A percentile compares a stretch with the other conserved stretches of the same genome.
Conservation (phyloP, 2,113 vertebrate species). For the Acrocephalus kingi region DNA sequence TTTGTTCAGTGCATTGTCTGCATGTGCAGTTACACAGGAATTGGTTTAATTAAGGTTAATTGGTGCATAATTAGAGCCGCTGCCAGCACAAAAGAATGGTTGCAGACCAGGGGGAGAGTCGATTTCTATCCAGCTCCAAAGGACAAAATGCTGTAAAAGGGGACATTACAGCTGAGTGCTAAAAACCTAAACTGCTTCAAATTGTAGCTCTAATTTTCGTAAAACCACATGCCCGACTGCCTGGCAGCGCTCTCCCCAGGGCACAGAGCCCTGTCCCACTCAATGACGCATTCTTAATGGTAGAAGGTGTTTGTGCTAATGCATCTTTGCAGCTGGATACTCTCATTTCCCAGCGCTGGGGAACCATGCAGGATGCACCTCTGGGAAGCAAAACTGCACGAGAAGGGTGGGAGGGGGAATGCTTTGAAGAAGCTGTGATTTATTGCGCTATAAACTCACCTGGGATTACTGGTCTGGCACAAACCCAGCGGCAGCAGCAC, state of each 20-base stretch:
- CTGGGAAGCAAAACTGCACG: not conserved
- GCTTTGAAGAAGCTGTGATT: not conserved
- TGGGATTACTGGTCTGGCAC: not conserved
- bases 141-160: constrained; percentile 9
- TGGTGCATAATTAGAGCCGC: constrained; percentile 66
- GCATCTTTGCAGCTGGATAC: not conserved
- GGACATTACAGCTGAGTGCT: not conserved
- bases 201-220: not conserved
- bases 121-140: constrained; percentile 27
- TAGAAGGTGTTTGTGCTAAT: not conserved
- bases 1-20: constrained; percentile 72
- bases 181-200: not conserved
- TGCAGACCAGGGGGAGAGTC: constrained; percentile 35
- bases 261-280: not conserved
- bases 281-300: not conserved
- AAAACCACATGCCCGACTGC: not conserved
- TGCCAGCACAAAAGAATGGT: constrained; percentile 59
- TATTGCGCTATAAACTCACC: not conserved
- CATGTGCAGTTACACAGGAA: constrained; percentile 61
- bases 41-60: constrained; percentile 78
- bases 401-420: not conserved
- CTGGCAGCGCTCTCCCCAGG: not conserved
- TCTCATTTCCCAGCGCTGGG: not conserved
- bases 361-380: not conserved
- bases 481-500: rapidly evolving